These are phyloP conservation scores for Papilio polytes DNA, from an alignment of 1,140 invertebrate species.

Conservation along the genomic window DNA sequence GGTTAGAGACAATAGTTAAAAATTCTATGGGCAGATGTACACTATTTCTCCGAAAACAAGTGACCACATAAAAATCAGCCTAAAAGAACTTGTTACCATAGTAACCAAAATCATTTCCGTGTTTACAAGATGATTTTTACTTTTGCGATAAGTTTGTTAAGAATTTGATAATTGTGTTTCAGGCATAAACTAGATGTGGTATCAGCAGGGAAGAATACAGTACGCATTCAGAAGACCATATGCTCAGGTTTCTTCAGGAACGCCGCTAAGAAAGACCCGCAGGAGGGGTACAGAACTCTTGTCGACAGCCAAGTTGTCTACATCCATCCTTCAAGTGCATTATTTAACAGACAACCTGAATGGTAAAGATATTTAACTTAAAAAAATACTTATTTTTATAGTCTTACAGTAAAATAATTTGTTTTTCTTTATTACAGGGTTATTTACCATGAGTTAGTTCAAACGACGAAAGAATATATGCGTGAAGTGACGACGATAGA, in stretches of 20 bases:
- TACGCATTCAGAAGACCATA: constrained; percentile 98
- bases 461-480: constrained; percentile 99
- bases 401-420: background rate
- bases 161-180: constrained; percentile 28
- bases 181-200: constrained; percentile 99
- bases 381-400: background rate
- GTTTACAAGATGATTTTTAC: background rate
- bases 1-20: background rate
- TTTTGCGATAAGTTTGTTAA: background rate
- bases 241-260: constrained; percentile 99
- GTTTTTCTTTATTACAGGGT: constrained; percentile 87
- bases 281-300: constrained; percentile 98
- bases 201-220: constrained; percentile 97
- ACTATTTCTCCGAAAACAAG: no score
- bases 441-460: constrained; percentile 99
- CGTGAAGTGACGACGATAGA: constrained; percentile 99
- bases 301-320: constrained; percentile 99
- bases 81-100: background rate
- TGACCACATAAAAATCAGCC: background rate
- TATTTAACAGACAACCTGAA: constrained; percentile 99
- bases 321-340: constrained; percentile 98
- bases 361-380: constrained; percentile 87
- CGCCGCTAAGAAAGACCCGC: constrained; percentile 99
- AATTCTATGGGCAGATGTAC: background rate
- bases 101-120: background rate